Evolutionary conservation across 2,113 vertebrate species (phyloP).

Genomic region (Peucedramus taeniatus): DNA sequence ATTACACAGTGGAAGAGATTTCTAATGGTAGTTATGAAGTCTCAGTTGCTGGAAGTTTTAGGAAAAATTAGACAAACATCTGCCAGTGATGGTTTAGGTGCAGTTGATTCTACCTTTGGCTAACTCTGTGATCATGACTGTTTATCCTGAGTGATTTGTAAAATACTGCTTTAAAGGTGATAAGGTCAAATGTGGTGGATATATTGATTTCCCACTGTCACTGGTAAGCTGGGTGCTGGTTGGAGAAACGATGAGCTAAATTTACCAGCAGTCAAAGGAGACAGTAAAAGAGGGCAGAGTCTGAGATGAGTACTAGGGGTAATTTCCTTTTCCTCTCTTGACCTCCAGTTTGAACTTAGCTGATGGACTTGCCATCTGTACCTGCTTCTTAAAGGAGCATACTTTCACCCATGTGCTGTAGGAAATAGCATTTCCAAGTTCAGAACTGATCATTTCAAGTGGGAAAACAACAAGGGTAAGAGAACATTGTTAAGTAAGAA

Average conservation of each 20-base stretch:
- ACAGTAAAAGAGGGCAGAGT: conserved; percentile 37
- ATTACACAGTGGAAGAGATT: neutral
- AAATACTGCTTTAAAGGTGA: conserved; percentile 47
- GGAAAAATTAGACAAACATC: conserved; percentile 20
- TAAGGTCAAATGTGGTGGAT: conserved; percentile 46
- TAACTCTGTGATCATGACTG: conserved; percentile 32
- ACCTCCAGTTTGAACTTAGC: conserved; percentile 57
- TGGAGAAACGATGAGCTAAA: conserved; percentile 46
- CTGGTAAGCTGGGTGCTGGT: neutral
- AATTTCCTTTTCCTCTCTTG: conserved; percentile 60
- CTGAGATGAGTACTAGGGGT: neutral
- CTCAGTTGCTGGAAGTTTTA: neutral
- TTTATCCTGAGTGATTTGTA: conserved; percentile 50
- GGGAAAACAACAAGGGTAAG: neutral
- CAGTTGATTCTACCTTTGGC: neutral
- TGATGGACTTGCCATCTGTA: conserved; percentile 67
- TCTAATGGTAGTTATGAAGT: neutral
- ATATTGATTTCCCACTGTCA: conserved; percentile 51
- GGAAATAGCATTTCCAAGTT: conserved; percentile 51
- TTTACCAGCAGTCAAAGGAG: conserved; percentile 35
- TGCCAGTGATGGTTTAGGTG: neutral
- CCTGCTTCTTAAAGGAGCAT: conserved; percentile 34
- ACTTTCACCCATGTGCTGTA: neutral
- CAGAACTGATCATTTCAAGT: conserved; percentile 30
- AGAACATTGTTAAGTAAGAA: neutral